A percentile compares a stretch with the other conserved stretches of the same genome.
Conservation (phyloP, 2,888 invertebrate genomes). For the Drosophila austrosaltans region DNA sequence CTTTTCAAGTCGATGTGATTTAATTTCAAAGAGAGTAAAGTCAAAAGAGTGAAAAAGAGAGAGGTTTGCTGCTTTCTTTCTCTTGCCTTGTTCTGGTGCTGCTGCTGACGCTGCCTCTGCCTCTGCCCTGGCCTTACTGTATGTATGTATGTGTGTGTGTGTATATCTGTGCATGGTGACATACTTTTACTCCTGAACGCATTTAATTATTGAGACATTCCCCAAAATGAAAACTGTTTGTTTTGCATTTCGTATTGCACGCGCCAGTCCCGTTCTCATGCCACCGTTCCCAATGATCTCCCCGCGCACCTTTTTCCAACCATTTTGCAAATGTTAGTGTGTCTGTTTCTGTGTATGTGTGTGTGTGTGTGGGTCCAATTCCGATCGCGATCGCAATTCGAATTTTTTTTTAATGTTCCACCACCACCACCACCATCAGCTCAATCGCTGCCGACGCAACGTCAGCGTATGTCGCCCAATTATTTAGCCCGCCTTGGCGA, state of each 20-base stretch:
- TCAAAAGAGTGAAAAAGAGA: too few relatives aligned
- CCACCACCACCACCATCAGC: not conserved
- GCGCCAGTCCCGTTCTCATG: slow-evolving; percentile 17
- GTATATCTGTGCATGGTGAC: slow-evolving; percentile 52
- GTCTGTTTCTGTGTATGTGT: not conserved
- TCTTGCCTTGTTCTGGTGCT: too few relatives aligned
- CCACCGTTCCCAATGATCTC: not conserved
- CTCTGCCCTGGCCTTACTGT: slow-evolving; percentile 6
- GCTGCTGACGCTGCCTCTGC: too few relatives aligned
- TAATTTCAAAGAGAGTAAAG: too few relatives aligned
- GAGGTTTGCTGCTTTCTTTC: too few relatives aligned
- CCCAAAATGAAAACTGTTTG: slow-evolving; percentile 71
- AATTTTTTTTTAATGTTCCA: slow-evolving; percentile 3
- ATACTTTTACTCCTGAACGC: slow-evolving; percentile 74
- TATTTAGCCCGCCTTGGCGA: slow-evolving; percentile 42
- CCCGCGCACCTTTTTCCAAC: not conserved
- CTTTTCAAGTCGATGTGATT: too few relatives aligned
- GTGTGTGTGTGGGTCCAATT: not conserved
- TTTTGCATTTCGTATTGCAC: slow-evolving; percentile 75
- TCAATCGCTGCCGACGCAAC: slow-evolving; percentile 21
- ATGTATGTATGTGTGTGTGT: slow-evolving; percentile 1
- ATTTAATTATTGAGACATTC: slow-evolving; percentile 75
- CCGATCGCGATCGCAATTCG: slow-evolving; percentile 7
- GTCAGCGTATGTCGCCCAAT: slow-evolving; percentile 52
- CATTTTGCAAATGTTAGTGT: not conserved